phyloP scores from a whole-genome alignment of 2,888 invertebrate genomes.

The Brachynemurus nebulosus region DNA sequence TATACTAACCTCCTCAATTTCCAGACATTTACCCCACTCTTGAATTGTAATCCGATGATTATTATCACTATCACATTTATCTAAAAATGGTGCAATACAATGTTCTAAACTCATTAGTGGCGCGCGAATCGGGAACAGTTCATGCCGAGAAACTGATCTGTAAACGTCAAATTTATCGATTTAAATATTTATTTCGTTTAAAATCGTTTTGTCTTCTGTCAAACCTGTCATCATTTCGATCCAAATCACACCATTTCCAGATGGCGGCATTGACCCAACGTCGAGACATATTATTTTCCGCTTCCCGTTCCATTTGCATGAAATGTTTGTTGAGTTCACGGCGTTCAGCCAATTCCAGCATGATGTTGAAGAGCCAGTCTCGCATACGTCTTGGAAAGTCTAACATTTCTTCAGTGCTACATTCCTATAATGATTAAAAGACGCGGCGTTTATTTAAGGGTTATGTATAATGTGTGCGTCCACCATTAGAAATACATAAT shows the following conservation, averaged over 20 bases:
- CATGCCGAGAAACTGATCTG: constrained; percentile 77
- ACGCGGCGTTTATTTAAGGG: too few relatives aligned
- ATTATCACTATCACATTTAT: constrained; percentile 75
- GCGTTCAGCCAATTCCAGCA: constrained; percentile 86
- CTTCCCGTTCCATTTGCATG: constrained; percentile 75
- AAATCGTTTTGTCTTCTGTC: not conserved
- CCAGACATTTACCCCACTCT: constrained; percentile 86
- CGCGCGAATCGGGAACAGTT: constrained; percentile 90
- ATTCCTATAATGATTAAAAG: constrained; percentile 42
- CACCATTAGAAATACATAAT: too few relatives aligned
- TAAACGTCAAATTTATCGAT: too few relatives aligned
- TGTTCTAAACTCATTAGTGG: constrained; percentile 92
- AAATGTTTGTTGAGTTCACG: constrained; percentile 72
- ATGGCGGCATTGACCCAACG: constrained; percentile 88
- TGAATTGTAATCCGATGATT: constrained; percentile 81
- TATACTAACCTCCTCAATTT: constrained; percentile 58
- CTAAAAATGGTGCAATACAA: constrained; percentile 93
- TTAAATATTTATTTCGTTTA: not conserved
- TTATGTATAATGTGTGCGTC: too few relatives aligned
- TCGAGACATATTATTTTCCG: constrained; percentile 69
- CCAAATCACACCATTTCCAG: constrained; percentile 98
- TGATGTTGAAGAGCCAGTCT: constrained; percentile 96
- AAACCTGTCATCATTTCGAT: constrained; percentile 76
- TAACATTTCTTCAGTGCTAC: constrained; percentile 71
- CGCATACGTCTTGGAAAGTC: constrained; percentile 96